Conservation (phyloP, 2,797 vertebrate species). For the Novumbra hubbsi region DNA sequence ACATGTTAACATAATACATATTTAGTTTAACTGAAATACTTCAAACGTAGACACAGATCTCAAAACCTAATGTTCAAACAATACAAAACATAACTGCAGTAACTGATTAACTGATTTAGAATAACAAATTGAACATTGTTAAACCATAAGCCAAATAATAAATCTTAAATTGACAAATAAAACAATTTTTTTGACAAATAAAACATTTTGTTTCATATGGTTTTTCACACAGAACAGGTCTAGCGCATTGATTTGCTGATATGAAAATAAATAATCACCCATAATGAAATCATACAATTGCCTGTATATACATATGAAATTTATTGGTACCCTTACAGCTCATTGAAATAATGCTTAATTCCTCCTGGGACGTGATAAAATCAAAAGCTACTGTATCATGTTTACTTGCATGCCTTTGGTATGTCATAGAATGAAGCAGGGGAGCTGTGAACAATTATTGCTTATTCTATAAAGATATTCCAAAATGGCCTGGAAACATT, state of each 20-base stretch:
- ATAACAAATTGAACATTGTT: background rate
- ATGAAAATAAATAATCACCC: background rate
- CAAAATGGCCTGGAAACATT: no score
- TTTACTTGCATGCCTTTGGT: no score
- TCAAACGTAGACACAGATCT: background rate
- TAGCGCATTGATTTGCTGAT: background rate
- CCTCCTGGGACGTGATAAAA: no score
- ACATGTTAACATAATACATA: background rate
- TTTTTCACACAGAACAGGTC: background rate
- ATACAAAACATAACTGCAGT: constrained; percentile 1
- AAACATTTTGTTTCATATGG: background rate
- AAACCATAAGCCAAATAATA: background rate
- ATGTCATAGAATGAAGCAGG: no score
- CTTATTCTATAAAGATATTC: no score
- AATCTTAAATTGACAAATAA: background rate
- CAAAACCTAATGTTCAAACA: background rate
- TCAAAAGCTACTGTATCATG: no score
- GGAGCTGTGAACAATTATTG: no score
- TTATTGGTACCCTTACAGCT: no score
- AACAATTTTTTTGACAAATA: background rate
- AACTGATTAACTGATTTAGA: background rate
- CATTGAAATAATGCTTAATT: no score
- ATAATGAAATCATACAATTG: background rate
- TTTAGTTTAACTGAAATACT: background rate
- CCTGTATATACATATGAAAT: background rate